Evolutionary conservation across 2,113 vertebrate species (phyloP), one percentile per base, ranked within the genome.

Genomic region (Thunnus thynnus): DNA sequence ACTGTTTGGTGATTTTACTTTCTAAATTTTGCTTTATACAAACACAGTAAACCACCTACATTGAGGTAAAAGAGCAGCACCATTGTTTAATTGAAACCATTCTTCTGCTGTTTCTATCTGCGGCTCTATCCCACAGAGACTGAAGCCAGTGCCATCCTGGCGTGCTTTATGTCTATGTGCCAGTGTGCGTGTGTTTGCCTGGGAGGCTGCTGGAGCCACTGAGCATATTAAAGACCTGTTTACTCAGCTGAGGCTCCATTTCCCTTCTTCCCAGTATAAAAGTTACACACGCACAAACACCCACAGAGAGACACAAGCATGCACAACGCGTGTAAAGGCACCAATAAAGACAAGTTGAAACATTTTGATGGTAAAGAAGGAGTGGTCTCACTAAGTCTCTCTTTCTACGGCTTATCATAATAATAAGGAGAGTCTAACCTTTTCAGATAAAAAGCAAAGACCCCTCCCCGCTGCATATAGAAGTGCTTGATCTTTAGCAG

Each of bases 151-250:
- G 55, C 86, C 89, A 89, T 86, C 77, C 86, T 87, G 85, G 72
- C 64, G 18, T 60, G 72, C 79, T 75, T 85, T 66, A 61, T 77
- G 85, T 85, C 80, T 67, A 36, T 75, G 71, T 88, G 86, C 55
- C 72, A 72, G 32, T 71, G 65, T 84, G 71, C 61, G 70, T 73
- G 72, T 82, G 85, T 83, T 86, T 90, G 89, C 88, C 87, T 88
- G 65, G 51, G 78, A 90, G 88, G 76, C 86, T 87, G 77, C 64
- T 88, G 83, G 82, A 94, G 93, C 89, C 74, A 92, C 85, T 91
- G 93, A 96, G 94, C 95, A 95, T 90, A 95, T 95, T 96, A 93
- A 95, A 93, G 89, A 90, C 73, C 87, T 92, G 94, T 95, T 94
- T 95, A 94, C 90, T 94, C 91, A 95, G 89, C 93, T 95, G 91